Percentiles rank a stretch among this genome's conserved stretches.
Conservation (phyloP, 2,888 invertebrate genomes). For the Euzophera pinguis region DNA sequence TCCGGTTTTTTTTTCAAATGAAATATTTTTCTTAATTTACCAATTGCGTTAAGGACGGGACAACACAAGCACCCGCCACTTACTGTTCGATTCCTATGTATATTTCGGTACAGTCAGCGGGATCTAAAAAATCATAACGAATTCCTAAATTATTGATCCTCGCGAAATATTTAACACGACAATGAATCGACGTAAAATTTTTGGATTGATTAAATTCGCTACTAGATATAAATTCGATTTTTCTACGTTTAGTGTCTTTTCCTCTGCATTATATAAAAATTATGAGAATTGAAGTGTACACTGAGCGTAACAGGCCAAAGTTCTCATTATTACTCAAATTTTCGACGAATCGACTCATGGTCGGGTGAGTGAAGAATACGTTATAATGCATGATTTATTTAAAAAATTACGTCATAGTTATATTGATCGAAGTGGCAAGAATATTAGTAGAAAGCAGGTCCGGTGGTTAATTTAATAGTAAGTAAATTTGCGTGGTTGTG, state of each 20-base stretch:
- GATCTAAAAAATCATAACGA: constrained; percentile 49
- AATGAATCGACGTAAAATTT: neutral
- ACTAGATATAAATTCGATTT: too few relatives aligned
- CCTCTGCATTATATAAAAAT: too few relatives aligned
- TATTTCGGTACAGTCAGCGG: constrained; percentile 39
- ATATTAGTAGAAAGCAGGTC: neutral
- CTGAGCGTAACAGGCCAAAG: too few relatives aligned
- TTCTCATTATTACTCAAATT: too few relatives aligned
- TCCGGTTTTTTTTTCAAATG: too few relatives aligned
- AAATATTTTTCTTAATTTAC: too few relatives aligned
- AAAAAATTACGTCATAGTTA: neutral
- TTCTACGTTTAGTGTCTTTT: too few relatives aligned
- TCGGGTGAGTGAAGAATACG: too few relatives aligned
- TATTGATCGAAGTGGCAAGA: constrained; percentile 7
- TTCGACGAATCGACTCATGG: too few relatives aligned
- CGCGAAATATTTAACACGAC: neutral
- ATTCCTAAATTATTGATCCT: neutral
- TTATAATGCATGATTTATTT: neutral
- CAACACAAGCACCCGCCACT: constrained; percentile 29
- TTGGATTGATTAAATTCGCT: neutral
- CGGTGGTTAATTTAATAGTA: neutral
- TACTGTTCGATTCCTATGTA: constrained; percentile 45
- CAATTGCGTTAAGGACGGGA: neutral
- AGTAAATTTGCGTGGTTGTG: constrained; percentile 2
- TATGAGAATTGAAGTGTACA: too few relatives aligned